Evolutionary conservation across 2,888 invertebrate genomes (phyloP), one percentile per base, ranked within the genome.

Genomic region (Candidula unifasciata): DNA sequence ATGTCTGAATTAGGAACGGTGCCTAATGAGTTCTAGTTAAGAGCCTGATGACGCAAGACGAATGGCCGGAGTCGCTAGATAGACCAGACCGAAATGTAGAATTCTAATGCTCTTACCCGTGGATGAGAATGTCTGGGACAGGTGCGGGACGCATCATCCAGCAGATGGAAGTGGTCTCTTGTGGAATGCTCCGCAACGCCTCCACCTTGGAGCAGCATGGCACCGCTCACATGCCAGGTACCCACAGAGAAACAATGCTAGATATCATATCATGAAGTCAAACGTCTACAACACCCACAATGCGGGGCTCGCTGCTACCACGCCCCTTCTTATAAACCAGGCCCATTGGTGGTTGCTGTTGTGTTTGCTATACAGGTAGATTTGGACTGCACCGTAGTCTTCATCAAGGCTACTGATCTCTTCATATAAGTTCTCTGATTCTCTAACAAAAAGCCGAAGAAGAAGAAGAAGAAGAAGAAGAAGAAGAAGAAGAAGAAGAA

Each of bases 1-100:
- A 68, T 2, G 16, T 24, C 44, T 44, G n/a, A 66, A 30, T 2
- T 66, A 68, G 44, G 66, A 44, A 44, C 8, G 6, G 44, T 44
- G 44, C 44, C 44, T 44, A 13, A 44, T 44, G 44, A 44, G 16
- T 24, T 44, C 44, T 8, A 66, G 52, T 16, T 66, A 68, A 68
- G 66, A 79, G 44, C 52, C 16, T 79, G 66, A 79, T 68, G 52
- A 68, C 66, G 79, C 44, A 68, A 68, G 30, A 21, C 30, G 33
- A 33, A 6, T 2, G 30, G 21, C 5, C 44, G 44, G n/a, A 27
- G 27, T 27, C 10, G 27, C 5, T 44, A 66, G 16, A 27, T 21
- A 52, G 27, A 30, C 21, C 8, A 37, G 2, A 13, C 21, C 24
- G 27, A 30, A n/a, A 24, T 24, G 35, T 30, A 60, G 60, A 64